phyloP scores from a whole-genome alignment of 1,140 invertebrate species.

The Gonatopus flavifemur region DNA sequence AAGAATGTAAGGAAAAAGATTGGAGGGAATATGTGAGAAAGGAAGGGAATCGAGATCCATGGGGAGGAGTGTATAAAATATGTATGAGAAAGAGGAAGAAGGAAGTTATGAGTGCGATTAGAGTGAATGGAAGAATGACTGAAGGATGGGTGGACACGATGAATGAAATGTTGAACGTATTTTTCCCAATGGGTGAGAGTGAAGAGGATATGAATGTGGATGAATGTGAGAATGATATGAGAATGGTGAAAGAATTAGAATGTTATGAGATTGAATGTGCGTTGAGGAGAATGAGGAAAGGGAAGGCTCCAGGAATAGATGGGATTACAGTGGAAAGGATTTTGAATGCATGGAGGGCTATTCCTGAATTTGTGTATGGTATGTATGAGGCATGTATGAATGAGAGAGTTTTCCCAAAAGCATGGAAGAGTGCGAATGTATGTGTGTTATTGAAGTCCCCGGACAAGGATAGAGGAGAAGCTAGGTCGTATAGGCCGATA shows the following conservation, averaged over 20 bases:
- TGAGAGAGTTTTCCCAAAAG: conserved; percentile 4
- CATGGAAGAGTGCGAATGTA: conserved; percentile 21
- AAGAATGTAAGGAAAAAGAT: background rate
- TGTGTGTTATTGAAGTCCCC: conserved; percentile 13
- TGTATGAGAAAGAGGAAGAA: background rate
- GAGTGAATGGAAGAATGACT: background rate
- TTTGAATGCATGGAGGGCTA: background rate
- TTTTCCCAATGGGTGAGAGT: background rate
- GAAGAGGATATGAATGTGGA: background rate
- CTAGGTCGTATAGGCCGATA: conserved; percentile 28
- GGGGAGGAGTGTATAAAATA: background rate
- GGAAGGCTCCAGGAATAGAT: conserved; percentile 6
- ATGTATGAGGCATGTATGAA: conserved; percentile 2
- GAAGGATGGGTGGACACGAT: background rate
- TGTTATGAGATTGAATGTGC: background rate
- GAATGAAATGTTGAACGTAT: background rate
- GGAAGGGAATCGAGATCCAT: background rate
- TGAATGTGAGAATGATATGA: background rate
- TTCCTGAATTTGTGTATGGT: background rate
- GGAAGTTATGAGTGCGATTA: background rate
- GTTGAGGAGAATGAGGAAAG: background rate
- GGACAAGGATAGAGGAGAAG: conserved; percentile 12
- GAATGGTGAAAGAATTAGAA: background rate
- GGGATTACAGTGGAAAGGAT: conserved; percentile 4
- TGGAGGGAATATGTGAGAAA: background rate